A percentile compares a stretch with the other conserved stretches of the same genome.
Conservation (phyloP, 2,113 vertebrate species). For the Lepus europaeus region DNA sequence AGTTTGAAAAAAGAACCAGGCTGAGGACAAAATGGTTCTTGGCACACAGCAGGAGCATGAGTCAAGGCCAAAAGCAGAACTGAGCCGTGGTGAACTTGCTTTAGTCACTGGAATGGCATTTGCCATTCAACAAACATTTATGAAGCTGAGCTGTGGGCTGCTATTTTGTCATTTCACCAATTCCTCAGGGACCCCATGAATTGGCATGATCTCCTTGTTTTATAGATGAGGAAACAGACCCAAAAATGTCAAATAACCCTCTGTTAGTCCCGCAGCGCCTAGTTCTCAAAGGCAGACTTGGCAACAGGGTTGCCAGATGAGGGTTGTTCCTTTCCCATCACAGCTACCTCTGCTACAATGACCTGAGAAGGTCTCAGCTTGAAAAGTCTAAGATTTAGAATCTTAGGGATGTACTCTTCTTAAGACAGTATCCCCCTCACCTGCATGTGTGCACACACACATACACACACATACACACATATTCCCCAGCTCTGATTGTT, state of each 20-base stretch:
- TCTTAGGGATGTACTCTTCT: not conserved
- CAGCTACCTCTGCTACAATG: not conserved
- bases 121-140: constrained; percentile 66
- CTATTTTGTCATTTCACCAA: not conserved
- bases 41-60: constrained; percentile 18
- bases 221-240: not conserved
- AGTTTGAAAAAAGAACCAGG: constrained; percentile 17
- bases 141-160: not conserved
- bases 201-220: not conserved
- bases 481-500: not conserved
- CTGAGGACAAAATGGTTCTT: constrained; percentile 32
- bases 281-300: not conserved
- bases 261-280: not conserved
- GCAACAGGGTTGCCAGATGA: not conserved
- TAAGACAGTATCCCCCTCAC: not conserved
- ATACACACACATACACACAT: too few species aligned
- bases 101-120: constrained; percentile 65
- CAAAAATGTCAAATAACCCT: not conserved
- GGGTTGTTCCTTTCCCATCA: not conserved
- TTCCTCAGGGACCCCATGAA: not conserved
- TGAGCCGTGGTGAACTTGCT: not conserved
- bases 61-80: constrained; percentile 63
- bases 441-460: too few species aligned
- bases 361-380: not conserved
- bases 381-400: not conserved